Conservation (phyloP, 2,797 vertebrate genomes). For the Malacoctenus gilli region DNA sequence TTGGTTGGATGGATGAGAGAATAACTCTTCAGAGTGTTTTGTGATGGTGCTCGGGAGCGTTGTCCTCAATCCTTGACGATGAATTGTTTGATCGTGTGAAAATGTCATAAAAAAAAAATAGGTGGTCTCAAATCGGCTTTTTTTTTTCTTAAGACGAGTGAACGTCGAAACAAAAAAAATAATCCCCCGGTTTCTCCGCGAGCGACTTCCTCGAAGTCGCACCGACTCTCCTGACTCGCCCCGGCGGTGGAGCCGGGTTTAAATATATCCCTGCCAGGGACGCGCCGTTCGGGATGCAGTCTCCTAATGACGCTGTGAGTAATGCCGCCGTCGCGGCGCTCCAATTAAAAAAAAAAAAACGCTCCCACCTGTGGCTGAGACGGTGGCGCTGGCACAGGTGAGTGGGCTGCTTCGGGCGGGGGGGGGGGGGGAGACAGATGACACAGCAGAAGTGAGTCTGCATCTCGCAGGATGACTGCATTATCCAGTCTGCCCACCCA, state of each 20-base stretch:
- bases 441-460: constrained; percentile 58
- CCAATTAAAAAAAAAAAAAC: constrained; percentile 26
- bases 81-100: too few species aligned
- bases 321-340: constrained; percentile 12
- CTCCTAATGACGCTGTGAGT: constrained; percentile 16
- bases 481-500: constrained; percentile 66
- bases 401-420: constrained; percentile 45
- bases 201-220: too few species aligned
- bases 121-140: too few species aligned
- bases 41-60: too few species aligned
- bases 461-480: constrained; percentile 53
- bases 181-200: too few species aligned
- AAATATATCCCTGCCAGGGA: constrained; percentile 4
- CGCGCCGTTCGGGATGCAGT: constrained; percentile 1
- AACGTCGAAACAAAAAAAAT: too few species aligned
- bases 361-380: constrained; percentile 45
- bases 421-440: constrained; percentile 54
- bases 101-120: too few species aligned
- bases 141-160: too few species aligned
- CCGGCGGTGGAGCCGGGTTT: constrained; percentile 1
- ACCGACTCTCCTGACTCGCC: background rate
- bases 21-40: too few species aligned
- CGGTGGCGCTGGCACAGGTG: constrained; percentile 54
- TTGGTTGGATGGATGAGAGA: too few species aligned
- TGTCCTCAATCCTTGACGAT: too few species aligned